Conservation (phyloP, 2,113 vertebrate genomes). For the Microtus montanus region DNA sequence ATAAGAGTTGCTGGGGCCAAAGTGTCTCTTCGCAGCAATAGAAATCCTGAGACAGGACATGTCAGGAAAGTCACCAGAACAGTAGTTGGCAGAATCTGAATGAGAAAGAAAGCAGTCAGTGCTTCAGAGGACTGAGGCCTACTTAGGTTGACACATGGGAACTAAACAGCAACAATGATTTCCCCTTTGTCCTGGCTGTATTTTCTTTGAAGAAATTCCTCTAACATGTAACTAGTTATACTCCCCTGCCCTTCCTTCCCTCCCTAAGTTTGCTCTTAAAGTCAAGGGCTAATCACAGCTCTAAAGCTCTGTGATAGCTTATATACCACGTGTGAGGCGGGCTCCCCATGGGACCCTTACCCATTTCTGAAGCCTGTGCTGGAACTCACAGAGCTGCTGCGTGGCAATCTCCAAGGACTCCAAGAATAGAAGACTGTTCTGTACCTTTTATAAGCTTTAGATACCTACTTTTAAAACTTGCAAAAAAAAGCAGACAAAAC, state of each 20-base stretch:
- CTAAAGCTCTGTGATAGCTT: neutral
- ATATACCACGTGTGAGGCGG: neutral
- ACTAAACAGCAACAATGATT: conserved; percentile 1
- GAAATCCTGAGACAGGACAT: neutral
- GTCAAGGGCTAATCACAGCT: neutral
- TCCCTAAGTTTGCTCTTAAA: neutral
- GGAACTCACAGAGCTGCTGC: neutral
- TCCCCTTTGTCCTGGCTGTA: neutral
- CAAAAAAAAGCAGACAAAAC: neutral
- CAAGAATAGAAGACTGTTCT: neutral
- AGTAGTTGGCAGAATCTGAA: conserved; percentile 4
- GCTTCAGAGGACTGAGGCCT: neutral
- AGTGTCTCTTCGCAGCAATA: neutral
- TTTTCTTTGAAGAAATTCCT: conserved; percentile 12
- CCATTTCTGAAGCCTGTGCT: neutral
- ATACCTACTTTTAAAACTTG: neutral
- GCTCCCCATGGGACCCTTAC: neutral
- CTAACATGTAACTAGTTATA: neutral
- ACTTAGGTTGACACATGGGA: neutral
- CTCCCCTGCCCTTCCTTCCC: neutral
- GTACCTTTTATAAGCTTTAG: neutral
- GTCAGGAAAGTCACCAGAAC: neutral
- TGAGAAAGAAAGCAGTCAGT: conserved; percentile 19
- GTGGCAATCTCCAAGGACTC: conserved; percentile 3
- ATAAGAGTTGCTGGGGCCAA: neutral